A percentile compares a stretch with the other conserved stretches of the same genome.
These are phyloP conservation scores for Cassiopea andromeda DNA, from an alignment of 30 jellyfish, hydroid and myxozoan genomes.

Conservation along the genomic window DNA sequence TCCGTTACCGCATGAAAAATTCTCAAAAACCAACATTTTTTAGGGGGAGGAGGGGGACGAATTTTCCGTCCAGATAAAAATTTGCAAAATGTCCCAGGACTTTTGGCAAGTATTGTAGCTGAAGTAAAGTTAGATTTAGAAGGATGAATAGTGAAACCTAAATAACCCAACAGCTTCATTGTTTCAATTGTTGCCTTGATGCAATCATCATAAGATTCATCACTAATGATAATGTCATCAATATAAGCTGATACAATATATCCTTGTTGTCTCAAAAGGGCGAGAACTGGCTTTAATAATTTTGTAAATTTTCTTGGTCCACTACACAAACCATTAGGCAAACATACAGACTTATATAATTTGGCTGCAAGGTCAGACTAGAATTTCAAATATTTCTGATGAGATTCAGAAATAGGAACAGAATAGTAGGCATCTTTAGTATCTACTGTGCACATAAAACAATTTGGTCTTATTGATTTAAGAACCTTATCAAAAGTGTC, in stretches of 20 bases:
- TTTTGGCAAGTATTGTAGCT: too few species aligned
- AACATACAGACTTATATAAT: not conserved
- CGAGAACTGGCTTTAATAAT: not conserved
- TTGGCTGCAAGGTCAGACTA: not conserved
- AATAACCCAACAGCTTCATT: not conserved
- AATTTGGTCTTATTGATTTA: not conserved
- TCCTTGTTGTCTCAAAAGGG: not conserved
- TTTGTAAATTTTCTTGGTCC: conserved; percentile 37
- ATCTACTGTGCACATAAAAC: conserved; percentile 13
- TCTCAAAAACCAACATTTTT: too few species aligned
- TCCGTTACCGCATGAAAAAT: too few species aligned
- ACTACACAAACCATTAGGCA: conserved; percentile 12
- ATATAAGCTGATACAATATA: conserved; percentile 1
- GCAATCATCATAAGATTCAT: not conserved
- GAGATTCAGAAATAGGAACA: not conserved
- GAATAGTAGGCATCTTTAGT: conserved; percentile 25
- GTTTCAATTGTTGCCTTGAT: not conserved
- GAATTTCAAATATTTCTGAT: not conserved
- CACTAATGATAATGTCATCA: conserved; percentile 6
- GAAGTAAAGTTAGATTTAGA: too few species aligned
- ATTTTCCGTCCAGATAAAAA: too few species aligned
- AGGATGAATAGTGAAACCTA: not conserved
- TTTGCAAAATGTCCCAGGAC: too few species aligned
- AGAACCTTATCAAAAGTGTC: not conserved
- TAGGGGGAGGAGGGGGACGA: too few species aligned